Base-by-base conservation (phyloP, 2,113 vertebrate genomes). In the Dromaius novaehollandiae region DNA sequence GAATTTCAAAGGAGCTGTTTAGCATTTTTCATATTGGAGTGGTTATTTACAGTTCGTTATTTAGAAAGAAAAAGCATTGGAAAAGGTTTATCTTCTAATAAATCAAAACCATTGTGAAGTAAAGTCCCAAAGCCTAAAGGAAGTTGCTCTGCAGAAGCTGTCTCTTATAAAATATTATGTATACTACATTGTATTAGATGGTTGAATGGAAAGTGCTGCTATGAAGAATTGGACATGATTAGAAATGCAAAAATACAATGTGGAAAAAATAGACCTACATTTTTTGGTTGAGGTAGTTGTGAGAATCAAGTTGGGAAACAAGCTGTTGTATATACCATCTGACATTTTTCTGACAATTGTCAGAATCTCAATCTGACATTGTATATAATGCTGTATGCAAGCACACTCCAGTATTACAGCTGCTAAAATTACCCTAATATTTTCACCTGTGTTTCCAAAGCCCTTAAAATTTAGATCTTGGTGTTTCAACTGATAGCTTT, bases 21-120 rank as follows among this genome's bases (percentile, higher is more conserved):
- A 94, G 44, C 53, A 74, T 85, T 95, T 96, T 92, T 96, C 65
- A 30, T 88, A 82, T 60, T 60, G 85, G 40, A 68, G 88, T 92
- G 64, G 65, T 96, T 96, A 95, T 96, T 96, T 96, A 96, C 92
- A 90, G 61, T 92, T 97, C 75, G 51, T 86, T 91, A 81, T 93
- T 97, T 90, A 79, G 69, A 91, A 87, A 81, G 61, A 91, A 90
- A 88, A 95, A 81, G 13, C 56, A 89, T 65, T 79, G 70, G 79
- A 66, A 76, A 80, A 58, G 32, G 28, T 89, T 96, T 90, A 32
- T 95, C 70, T 80, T 92, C 50, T 80, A 82, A 89, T 87, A 91
- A 87, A 90, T 91, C n/a, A 78, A 88, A 94, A 68, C 25, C 10
- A 12, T 68, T 73, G 51, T 46, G 44, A 42, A 6, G 0, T 84